Evolutionary conservation across 2,113 vertebrate genomes (phyloP).

Genomic region (Upupa epops): DNA sequence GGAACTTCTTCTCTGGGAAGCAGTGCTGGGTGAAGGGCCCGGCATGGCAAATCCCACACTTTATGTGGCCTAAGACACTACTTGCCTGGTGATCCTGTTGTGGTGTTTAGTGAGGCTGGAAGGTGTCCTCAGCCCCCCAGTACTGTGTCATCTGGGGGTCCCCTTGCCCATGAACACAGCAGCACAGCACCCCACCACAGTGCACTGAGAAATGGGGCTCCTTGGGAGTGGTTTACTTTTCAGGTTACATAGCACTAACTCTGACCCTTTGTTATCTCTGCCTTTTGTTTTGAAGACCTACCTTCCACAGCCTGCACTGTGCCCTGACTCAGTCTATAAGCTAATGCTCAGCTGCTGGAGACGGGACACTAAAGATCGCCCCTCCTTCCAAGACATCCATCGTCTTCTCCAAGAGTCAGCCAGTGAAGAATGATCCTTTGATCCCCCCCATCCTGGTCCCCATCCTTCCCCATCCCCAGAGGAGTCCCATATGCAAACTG

Average conservation of each 20-base stretch:
- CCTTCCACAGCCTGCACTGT: constrained; percentile 87
- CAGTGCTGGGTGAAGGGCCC: neutral
- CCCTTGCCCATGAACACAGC: neutral
- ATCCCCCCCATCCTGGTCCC: neutral
- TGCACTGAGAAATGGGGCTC: rapidly evolving
- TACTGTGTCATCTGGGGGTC: neutral
- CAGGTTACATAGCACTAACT: neutral
- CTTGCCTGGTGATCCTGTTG: neutral
- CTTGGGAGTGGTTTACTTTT: neutral
- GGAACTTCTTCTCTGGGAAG: neutral
- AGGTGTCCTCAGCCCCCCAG: neutral
- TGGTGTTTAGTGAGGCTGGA: rapidly evolving
- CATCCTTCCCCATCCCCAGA: neutral
- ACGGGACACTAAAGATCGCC: constrained; percentile 92
- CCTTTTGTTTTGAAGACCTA: constrained; percentile 80
- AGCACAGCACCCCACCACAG: rapidly evolving
- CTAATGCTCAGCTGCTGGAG: constrained; percentile 96
- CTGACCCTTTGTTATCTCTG: neutral
- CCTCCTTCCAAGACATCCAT: constrained; percentile 92
- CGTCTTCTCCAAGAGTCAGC: constrained; percentile 78
- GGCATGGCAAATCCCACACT: rapidly evolving
- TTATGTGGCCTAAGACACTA: neutral
- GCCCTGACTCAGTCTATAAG: constrained; percentile 87
- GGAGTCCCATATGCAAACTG: neutral
- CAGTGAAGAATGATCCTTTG: constrained; percentile 69